These are phyloP conservation scores for Chaunax sp. DNA, from an alignment of 2,797 vertebrate genomes.

Conservation along the genomic window DNA sequence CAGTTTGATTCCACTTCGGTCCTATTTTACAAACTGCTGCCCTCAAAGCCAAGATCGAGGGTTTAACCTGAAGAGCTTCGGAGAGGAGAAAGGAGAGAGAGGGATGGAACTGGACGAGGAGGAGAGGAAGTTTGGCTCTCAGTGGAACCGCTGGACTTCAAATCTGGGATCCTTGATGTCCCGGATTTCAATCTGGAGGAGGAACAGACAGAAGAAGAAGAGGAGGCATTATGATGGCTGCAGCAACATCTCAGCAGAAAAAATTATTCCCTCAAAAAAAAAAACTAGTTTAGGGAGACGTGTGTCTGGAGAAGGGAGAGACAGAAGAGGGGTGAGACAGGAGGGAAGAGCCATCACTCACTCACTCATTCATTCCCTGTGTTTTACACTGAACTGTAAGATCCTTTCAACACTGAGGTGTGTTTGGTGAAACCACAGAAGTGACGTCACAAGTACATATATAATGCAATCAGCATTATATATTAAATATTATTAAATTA, in stretches of 20 bases:
- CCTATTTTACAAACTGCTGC: constrained; percentile 64
- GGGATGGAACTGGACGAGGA: constrained; percentile 2
- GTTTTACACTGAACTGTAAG: too few relatives aligned
- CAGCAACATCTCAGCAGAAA: neutral
- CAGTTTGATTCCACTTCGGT: constrained; percentile 54
- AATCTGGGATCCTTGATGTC: constrained; percentile 73
- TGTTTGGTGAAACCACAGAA: too few relatives aligned
- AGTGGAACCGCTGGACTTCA: constrained; percentile 73
- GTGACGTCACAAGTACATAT: too few relatives aligned
- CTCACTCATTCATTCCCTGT: too few relatives aligned
- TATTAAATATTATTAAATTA: too few relatives aligned
- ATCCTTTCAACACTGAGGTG: too few relatives aligned
- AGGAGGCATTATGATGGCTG: constrained; percentile 12
- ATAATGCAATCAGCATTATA: too few relatives aligned
- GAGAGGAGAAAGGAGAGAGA: neutral
- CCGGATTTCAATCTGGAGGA: constrained; percentile 77
- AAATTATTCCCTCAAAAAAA: too few relatives aligned
- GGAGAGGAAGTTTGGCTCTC: constrained; percentile 33
- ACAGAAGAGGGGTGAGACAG: neutral
- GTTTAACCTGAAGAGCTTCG: constrained; percentile 62
- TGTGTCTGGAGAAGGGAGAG: rapidly evolving
- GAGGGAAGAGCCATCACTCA: too few relatives aligned
- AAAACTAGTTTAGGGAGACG: neutral
- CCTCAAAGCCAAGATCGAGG: constrained; percentile 56
- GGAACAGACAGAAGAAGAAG: constrained; percentile 31